These are phyloP conservation scores for Muraenolepis orangiensis DNA, from an alignment of 2,797 vertebrate species.

Conservation along the genomic window DNA sequence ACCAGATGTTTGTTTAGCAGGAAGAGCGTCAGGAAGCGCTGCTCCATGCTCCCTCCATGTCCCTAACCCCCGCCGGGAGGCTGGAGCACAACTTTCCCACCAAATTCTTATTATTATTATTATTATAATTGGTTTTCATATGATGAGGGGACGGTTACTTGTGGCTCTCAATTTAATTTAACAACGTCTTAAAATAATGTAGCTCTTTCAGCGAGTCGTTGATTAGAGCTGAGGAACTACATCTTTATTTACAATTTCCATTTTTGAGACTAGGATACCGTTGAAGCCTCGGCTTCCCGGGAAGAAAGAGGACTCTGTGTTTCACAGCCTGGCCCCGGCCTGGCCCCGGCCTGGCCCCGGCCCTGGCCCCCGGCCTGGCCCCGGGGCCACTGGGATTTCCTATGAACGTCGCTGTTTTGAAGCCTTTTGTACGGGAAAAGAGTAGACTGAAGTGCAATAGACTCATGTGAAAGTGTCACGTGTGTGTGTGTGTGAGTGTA, in stretches of 20 bases:
- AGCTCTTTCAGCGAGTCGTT: too few species aligned
- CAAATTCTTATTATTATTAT: background rate
- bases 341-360: background rate
- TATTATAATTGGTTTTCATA: too few species aligned
- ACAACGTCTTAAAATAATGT: too few species aligned
- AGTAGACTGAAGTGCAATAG: too few species aligned
- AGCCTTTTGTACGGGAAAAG: constrained; percentile 22
- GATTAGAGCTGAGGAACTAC: too few species aligned
- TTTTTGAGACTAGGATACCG: background rate
- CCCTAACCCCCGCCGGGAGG: background rate
- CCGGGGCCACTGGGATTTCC: constrained; percentile 8
- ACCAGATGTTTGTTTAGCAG: background rate
- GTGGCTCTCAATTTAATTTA: too few species aligned
- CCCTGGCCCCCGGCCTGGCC: background rate
- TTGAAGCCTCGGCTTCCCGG: background rate
- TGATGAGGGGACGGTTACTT: too few species aligned
- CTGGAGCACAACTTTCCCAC: background rate
- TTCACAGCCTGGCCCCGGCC: constrained; percentile 4
- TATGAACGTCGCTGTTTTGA: constrained; percentile 24
- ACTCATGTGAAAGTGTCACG: constrained; percentile 14
- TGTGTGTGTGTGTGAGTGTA: background rate
- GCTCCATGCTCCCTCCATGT: background rate
- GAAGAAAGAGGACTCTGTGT: background rate
- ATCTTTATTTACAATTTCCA: background rate
- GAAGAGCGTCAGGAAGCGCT: background rate